Evolutionary conservation across 2,113 vertebrate species (phyloP).

Genomic region (Sprattus sprattus): DNA sequence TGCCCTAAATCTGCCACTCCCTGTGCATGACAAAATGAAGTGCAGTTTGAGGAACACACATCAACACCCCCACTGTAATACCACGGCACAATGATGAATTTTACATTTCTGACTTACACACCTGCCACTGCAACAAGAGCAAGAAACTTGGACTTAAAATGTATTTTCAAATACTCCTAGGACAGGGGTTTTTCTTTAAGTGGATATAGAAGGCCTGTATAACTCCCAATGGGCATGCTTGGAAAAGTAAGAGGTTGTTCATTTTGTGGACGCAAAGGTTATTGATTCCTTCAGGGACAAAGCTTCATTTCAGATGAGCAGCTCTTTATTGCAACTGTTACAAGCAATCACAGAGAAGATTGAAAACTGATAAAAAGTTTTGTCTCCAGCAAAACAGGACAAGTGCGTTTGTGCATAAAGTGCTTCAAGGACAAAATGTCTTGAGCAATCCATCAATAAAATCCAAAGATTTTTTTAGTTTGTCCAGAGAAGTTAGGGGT

Average conservation of each 20-base stretch:
- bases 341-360: constrained; percentile 30
- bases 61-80: constrained; percentile 74
- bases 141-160: constrained; percentile 57
- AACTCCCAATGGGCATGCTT: not conserved
- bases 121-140: constrained; percentile 60
- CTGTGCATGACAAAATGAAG: constrained; percentile 70
- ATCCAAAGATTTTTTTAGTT: not conserved
- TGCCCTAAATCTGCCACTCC: constrained; percentile 62
- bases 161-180: constrained; percentile 36
- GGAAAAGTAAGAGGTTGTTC: not conserved
- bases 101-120: constrained; percentile 62
- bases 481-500: no score
- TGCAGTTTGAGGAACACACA: constrained; percentile 67
- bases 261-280: not conserved
- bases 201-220: not conserved
- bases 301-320: constrained; percentile 21
- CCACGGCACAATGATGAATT: constrained; percentile 70
- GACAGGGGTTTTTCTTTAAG: not conserved
- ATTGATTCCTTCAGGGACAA: constrained; percentile 6
- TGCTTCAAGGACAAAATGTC: constrained; percentile 17
- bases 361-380: constrained; percentile 19
- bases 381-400: not conserved
- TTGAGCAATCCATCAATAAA: constrained; percentile 17
- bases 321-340: not conserved
- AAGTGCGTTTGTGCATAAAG: not conserved